Conservation (phyloP, 2,113 vertebrate species). For the Sturnus vulgaris region DNA sequence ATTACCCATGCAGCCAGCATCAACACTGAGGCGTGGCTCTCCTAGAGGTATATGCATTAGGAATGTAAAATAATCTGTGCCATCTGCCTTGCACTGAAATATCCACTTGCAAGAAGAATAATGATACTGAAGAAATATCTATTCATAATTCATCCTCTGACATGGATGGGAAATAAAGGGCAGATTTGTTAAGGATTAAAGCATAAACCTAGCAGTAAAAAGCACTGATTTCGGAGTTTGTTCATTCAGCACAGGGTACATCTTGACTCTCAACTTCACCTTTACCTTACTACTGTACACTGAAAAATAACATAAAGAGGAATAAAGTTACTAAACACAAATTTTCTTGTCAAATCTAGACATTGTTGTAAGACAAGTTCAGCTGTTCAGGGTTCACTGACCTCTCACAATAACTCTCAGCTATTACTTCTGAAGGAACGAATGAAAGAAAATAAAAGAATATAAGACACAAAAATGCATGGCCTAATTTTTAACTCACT, state of each 20-base stretch:
- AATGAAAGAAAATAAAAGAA: neutral
- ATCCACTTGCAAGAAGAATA: neutral
- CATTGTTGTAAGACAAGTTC: neutral
- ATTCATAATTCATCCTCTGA: neutral
- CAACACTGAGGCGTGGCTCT: neutral
- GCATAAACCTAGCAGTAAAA: neutral
- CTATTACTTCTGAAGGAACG: neutral
- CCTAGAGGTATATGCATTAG: neutral
- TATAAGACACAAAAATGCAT: neutral
- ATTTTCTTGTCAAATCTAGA: neutral
- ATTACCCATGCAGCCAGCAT: slow-evolving; percentile 21
- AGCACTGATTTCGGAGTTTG: neutral
- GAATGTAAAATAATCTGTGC: neutral
- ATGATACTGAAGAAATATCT: neutral
- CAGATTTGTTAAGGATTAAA: neutral
- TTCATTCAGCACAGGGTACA: neutral
- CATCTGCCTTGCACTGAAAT: slow-evolving; percentile 10
- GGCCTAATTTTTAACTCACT: neutral
- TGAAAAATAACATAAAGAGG: neutral
- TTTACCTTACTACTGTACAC: neutral
- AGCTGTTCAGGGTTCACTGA: neutral
- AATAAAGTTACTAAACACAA: neutral
- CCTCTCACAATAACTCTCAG: neutral
- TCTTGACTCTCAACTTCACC: neutral
- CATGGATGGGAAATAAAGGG: neutral